Base-by-base conservation (phyloP, 2,113 vertebrate species). In the Centrocercus urophasianus region DNA sequence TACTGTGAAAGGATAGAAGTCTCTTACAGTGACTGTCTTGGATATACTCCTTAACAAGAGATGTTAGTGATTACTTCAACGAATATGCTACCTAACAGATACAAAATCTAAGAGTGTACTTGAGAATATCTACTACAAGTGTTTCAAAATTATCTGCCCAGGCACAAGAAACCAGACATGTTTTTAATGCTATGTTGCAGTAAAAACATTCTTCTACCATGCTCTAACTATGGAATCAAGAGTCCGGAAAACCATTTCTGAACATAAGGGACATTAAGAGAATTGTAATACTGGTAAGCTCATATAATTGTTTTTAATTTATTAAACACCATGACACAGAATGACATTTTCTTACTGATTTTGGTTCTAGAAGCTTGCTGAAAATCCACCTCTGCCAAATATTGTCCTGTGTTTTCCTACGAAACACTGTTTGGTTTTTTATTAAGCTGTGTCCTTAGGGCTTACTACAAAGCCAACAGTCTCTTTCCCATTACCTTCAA, bases 401-500 rank as follows among this genome's bases (percentile, higher is more conserved):
- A 75, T 4, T 40, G 13, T 22, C 27, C 61, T 75, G 32, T 74
- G 25, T 92, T 79, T 88, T 66, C 84, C 36, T 50, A 36, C 5
- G 59, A 82, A 89, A 88, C 27, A 28, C 17, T 86, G 61, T 84
- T 92, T 79, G 79, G 70, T 95, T 71, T 19, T 79, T 66, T 65
- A 90, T 65, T 83, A 94, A 91, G 54, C 25, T 75, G 14, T 73
- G 66, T 79, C 83, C 81, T 90, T 25, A 85, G 83, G 86, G 81
- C 54, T 92, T 87, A 84, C 30, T 73, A 83, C 63, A 93, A 96
- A 90, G 70, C 73, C 63, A 92, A 94, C 22, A 83, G 71, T 48
- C 20, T 95, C 71, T 76, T 92, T 92, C 70, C 48, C 66, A 86
- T 90, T 78, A 94, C 63, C 27, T 93, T 92, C 76, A 73, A 14